Base-by-base conservation (phyloP, 1,140 invertebrate genomes). In the Vanessa atalanta region DNA sequence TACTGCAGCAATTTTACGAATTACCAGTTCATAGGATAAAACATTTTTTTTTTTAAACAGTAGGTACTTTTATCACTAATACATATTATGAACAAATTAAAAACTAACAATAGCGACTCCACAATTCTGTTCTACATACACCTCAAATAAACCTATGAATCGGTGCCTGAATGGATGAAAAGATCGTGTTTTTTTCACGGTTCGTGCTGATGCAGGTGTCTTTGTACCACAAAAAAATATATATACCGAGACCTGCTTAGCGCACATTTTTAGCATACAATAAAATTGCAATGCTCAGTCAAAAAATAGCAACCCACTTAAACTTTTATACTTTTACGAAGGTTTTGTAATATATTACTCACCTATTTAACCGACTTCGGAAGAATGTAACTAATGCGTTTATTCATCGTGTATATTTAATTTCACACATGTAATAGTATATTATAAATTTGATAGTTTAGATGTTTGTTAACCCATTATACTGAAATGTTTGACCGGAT, bases 131-230 rank as follows among this genome's bases (percentile, higher is more conserved):
- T 81, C 64, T 15, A 55, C 71, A 64, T 70, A 73, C 50, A 79
- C 79, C 72, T 69, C 47, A 76, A 75, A 66, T 71, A 73, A 50
- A 79, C 75, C 72, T 75, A 85, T 83, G 81, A 85, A 84, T 87
- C 79, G 76, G 76, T 79, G 67, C 72, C 73, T 80, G 70, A 82
- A 64, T 81, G 53, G 78, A 80, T 80, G 80, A 83, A 78, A 78
- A 70, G 51, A 75, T 60, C 31, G 47, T 8, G 53, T 83, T 87
- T 89, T 87, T 89, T 86, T 82, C 70, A 65, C 79, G 77, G 86
- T 86, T 75, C 85, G 84, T 88, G 88, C 84, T 80, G 73, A 79
- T 57, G 88, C 86, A 88, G 88, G 88, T 89, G 88, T 78, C 75
- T 81, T 70, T 77, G 68, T 72, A 26, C 23, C 71, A 65, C 66